Conservation (phyloP, 23 tunicate genomes). For the Corella eumyota region DNA sequence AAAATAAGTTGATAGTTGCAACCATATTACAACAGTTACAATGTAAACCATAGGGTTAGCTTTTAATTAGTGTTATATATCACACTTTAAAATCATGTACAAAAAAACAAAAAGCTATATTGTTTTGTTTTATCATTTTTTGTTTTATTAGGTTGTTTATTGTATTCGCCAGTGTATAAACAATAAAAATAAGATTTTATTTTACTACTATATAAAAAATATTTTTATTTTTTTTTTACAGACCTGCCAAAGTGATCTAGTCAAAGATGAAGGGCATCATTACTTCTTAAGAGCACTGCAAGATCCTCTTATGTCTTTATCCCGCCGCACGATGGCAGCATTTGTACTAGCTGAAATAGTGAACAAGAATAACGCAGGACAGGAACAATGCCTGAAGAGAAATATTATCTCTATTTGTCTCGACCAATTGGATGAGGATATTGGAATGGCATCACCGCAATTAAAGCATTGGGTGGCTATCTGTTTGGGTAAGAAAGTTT, state of each 20-base stretch:
- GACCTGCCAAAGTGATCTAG: conserved; percentile 75
- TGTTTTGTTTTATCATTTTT: too few relatives aligned
- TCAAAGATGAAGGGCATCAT: conserved; percentile 82
- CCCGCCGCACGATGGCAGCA: conserved; percentile 75
- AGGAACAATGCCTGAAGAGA: conserved; percentile 68
- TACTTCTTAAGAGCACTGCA: conserved; percentile 77
- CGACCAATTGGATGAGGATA: conserved; percentile 70
- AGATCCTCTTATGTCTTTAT: conserved; percentile 71
- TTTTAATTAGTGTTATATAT: too few relatives aligned
- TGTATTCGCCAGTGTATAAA: too few relatives aligned
- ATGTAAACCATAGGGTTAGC: too few relatives aligned
- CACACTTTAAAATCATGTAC: too few relatives aligned
- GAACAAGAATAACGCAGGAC: conserved; percentile 37
- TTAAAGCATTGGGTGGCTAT: conserved; percentile 87
- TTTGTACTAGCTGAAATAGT: conserved; percentile 79
- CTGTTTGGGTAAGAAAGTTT: conserved; percentile 45
- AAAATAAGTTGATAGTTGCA: too few relatives aligned
- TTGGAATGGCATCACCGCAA: conserved; percentile 22
- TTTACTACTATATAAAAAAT: too few relatives aligned
- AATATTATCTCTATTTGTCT: conserved; percentile 78
- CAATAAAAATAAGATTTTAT: too few relatives aligned
- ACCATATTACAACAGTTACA: too few relatives aligned
- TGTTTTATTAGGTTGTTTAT: too few relatives aligned
- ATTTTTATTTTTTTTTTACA: too few relatives aligned
- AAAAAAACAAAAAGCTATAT: too few relatives aligned